Percentiles rank a stretch among this genome's conserved stretches.
These are phyloP conservation scores for Ochropleura plecta DNA, from an alignment of 2,888 invertebrate species.

Conservation along the genomic window DNA sequence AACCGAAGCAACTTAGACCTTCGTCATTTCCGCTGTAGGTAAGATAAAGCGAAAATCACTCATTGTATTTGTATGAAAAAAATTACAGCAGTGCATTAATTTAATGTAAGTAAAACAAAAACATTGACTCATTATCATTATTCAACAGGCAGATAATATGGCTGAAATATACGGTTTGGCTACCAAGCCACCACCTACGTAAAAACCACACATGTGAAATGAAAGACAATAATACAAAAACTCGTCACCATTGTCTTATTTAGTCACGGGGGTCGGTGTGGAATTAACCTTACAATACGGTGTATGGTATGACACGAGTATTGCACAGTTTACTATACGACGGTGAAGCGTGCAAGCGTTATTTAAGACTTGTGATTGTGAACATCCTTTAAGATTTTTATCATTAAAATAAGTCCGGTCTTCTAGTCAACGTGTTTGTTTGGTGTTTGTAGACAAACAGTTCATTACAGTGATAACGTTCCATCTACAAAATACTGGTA, in stretches of 20 bases:
- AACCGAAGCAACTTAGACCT: slow-evolving; percentile 1
- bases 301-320: slow-evolving; percentile 52
- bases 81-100: slow-evolving; percentile 1
- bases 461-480: slow-evolving; percentile 45
- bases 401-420: slow-evolving; percentile 41
- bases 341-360: slow-evolving; percentile 69
- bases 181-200: neutral
- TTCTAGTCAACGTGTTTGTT: slow-evolving; percentile 32
- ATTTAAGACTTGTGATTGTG: slow-evolving; percentile 55
- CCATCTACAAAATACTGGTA: neutral
- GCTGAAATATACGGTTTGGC: neutral
- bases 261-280: slow-evolving; percentile 34
- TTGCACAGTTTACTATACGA: slow-evolving; percentile 73
- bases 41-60: slow-evolving; percentile 21
- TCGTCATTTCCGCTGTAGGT: slow-evolving; percentile 33
- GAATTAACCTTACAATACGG: slow-evolving; percentile 47
- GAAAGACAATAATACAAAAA: slow-evolving; percentile 14
- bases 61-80: neutral
- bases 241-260: slow-evolving; percentile 17
- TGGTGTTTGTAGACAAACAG: slow-evolving; percentile 29
- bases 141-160: neutral
- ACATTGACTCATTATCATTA: too few species aligned
- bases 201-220: slow-evolving; percentile 14
- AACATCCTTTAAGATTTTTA: slow-evolving; percentile 48
- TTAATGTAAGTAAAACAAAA: neutral